These are phyloP conservation scores for Aricia agestis DNA, from an alignment of 1,140 invertebrate species.

Conservation along the genomic window DNA sequence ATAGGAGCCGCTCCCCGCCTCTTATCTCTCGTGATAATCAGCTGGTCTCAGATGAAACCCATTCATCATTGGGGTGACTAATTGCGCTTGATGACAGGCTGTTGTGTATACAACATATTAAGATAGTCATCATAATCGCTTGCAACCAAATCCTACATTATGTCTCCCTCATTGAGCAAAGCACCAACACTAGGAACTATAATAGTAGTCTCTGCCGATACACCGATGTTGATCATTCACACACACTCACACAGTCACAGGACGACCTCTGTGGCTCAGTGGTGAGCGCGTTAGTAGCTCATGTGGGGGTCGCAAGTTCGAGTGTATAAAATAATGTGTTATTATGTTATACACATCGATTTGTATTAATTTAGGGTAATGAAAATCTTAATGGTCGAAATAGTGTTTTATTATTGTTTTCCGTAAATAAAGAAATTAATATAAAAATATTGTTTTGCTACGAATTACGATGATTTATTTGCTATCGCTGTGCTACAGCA, in stretches of 20 bases:
- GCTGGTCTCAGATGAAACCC: not conserved
- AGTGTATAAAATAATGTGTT: too few relatives aligned
- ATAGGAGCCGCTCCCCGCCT: not conserved
- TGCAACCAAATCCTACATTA: not conserved
- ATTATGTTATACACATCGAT: too few relatives aligned
- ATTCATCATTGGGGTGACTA: not conserved
- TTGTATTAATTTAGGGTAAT: too few relatives aligned
- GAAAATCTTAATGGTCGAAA: too few relatives aligned
- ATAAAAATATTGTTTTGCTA: too few relatives aligned
- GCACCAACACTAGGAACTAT: not conserved
- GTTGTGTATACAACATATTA: conserved; percentile 1
- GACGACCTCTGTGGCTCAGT: too few relatives aligned
- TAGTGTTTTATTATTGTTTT: too few relatives aligned
- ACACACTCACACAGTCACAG: too few relatives aligned
- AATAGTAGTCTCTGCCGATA: not conserved
- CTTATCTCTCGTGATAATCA: not conserved
- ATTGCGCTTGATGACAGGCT: not conserved
- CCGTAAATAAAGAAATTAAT: too few relatives aligned
- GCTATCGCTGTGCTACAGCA: not conserved
- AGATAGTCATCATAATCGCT: conserved; percentile 3
- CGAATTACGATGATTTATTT: not conserved
- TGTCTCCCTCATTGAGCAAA: not conserved
- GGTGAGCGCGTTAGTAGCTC: too few relatives aligned
- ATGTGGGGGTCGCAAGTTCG: too few relatives aligned
- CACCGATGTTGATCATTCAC: too few relatives aligned